Base-by-base conservation (phyloP, 2,113 vertebrate genomes). In the Montifringilla adamsi region DNA sequence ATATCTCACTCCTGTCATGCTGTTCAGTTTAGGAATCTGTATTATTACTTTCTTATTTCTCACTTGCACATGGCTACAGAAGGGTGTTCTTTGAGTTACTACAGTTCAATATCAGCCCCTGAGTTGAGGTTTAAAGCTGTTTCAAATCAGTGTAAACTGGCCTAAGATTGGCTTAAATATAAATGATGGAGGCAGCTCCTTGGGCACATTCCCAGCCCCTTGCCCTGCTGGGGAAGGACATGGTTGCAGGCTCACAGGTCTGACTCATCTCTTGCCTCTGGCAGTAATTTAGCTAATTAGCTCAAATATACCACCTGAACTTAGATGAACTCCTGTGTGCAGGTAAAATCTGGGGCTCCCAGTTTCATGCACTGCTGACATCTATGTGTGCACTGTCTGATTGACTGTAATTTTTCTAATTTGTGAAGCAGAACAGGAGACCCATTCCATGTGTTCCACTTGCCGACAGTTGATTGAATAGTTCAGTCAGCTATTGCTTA, bases 131-230 rank as follows among this genome's bases (percentile, higher is more conserved):
- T 79, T 74, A 55, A 85, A 73, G 17, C 26, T 63, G 22, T 70
- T 90, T 44, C 15, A 47, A 1, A 5, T 55, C 33, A 33, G 31
- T 27, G 18, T 67, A 33, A 72, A 19, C 23, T 43, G 55, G 55
- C 33, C 35, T 26, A 9, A n/a, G 50, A 5, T 13, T 69, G 77
- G 53, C 15, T 75, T 17, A 15, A 43, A 2, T 11, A 2, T 7
- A 44, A 59, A 2, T 2, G 20, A 19, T 44, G 1, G 5, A 69
- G 27, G 39, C 55, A 47, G 56, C 33, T 84, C 44, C 47, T 35
- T 0, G 0, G 0, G 21, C 2, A 1, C 0, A 0, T n/a, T 49
- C 21, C 24, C 35, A 23, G 26, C 30, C 13, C 0, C 28, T 19
- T 6, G 28, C 37, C 70, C 37, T 41, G 37, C 43, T 33, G 37